These are phyloP conservation scores for Tethea ocularis DNA, from an alignment of 2,888 invertebrate species.

Conservation along the genomic window DNA sequence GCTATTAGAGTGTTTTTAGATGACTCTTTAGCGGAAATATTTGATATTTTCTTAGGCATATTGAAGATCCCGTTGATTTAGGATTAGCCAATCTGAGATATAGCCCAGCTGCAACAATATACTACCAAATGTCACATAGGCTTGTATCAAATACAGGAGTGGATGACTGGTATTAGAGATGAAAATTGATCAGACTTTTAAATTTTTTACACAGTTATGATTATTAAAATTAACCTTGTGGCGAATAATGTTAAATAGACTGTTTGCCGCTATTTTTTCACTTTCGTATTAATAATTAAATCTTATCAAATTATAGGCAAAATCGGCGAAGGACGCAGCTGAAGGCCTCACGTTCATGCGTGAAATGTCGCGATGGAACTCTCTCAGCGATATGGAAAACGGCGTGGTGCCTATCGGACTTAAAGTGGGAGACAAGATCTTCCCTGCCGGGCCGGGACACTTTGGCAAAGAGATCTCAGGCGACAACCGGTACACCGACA, in stretches of 20 bases:
- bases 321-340: slow-evolving; percentile 92
- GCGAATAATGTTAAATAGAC: not conserved
- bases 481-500: slow-evolving; percentile 86
- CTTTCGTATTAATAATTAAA: not conserved
- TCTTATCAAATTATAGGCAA: slow-evolving; percentile 85
- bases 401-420: slow-evolving; percentile 68
- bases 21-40: too few species aligned
- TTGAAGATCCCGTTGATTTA: too few species aligned
- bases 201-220: not conserved
- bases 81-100: too few species aligned
- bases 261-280: not conserved
- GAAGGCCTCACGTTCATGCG: slow-evolving; percentile 98
- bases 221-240: not conserved
- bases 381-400: slow-evolving; percentile 85
- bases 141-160: too few species aligned
- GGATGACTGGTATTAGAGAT: too few species aligned
- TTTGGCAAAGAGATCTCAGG: slow-evolving; percentile 91
- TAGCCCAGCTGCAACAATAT: too few species aligned
- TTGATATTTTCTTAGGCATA: too few species aligned
- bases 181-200: not conserved
- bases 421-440: slow-evolving; percentile 48
- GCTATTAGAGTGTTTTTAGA: too few species aligned
- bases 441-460: slow-evolving; percentile 93
- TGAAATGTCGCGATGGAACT: slow-evolving; percentile 96
- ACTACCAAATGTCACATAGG: too few species aligned